phyloP scores from a whole-genome alignment of 2,888 invertebrate species.

The Thyatira batis region DNA sequence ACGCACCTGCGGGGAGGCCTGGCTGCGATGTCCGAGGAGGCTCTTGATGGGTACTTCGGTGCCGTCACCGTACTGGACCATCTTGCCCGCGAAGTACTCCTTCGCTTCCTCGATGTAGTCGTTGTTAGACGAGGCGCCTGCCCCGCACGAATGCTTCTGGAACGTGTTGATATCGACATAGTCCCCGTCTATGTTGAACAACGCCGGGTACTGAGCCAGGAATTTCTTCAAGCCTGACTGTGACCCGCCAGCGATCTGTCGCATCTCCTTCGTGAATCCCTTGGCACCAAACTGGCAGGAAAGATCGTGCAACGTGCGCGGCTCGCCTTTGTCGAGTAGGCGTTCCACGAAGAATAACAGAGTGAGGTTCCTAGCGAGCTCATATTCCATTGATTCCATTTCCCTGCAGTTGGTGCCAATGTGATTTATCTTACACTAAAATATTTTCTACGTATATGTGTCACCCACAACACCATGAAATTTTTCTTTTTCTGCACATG shows the following conservation, averaged over 20 bases:
- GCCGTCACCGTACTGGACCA: conserved; percentile 96
- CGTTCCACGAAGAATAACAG: conserved; percentile 99
- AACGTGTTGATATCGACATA: conserved; percentile 93
- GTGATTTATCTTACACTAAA: conserved; percentile 73
- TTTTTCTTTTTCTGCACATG: conserved; percentile 68
- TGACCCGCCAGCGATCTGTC: conserved; percentile 96
- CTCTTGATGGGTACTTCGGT: conserved; percentile 98
- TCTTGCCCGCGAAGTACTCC: conserved; percentile 97
- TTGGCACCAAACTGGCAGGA: conserved; percentile 99
- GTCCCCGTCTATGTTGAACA: conserved; percentile 97
- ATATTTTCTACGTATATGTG: conserved; percentile 80
- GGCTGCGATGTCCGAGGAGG: conserved; percentile 96
- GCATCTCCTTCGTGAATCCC: conserved; percentile 99
- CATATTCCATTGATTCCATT: conserved; percentile 97
- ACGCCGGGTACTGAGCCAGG: conserved; percentile 96
- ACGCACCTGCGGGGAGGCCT: conserved; percentile 97
- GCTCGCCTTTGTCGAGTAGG: conserved; percentile 97
- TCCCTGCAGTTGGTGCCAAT: conserved; percentile 82
- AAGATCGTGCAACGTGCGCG: conserved; percentile 97
- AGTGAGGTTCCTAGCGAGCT: conserved; percentile 96
- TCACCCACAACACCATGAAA: conserved; percentile 83
- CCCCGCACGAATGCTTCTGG: conserved; percentile 83
- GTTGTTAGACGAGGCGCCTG: conserved; percentile 86
- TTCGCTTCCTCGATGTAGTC: conserved; percentile 98
- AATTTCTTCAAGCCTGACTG: conserved; percentile 98